Conservation (phyloP, 2,797 vertebrate genomes). For the Triplophysa bombifrons region DNA sequence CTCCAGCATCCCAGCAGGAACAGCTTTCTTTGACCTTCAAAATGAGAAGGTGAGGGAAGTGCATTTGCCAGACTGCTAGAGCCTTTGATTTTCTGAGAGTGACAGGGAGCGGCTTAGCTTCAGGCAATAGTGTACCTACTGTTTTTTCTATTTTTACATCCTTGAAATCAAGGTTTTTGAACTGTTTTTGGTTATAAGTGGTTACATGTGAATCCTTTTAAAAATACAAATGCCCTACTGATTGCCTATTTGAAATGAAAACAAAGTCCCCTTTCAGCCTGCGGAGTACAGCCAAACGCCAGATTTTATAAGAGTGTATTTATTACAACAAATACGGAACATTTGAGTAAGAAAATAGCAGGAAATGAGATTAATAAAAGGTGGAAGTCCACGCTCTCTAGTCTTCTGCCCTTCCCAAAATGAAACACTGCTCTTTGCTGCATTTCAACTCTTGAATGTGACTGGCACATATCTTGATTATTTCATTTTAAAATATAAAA, state of each 20-base stretch:
- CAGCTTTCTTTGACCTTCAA: slow-evolving; percentile 76
- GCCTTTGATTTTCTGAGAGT: slow-evolving; percentile 21
- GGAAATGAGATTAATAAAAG: slow-evolving; percentile 33
- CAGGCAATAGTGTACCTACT: slow-evolving; percentile 26
- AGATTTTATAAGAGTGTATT: slow-evolving; percentile 37
- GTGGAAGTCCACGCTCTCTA: slow-evolving; percentile 7
- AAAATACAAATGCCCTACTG: slow-evolving; percentile 17
- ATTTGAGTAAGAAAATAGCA: background rate
- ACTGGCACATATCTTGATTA: background rate
- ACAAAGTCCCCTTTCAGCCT: slow-evolving; percentile 18
- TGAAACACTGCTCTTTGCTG: background rate
- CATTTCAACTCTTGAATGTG: background rate
- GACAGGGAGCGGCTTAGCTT: background rate
- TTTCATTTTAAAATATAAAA: too few species aligned
- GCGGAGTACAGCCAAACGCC: slow-evolving; percentile 23
- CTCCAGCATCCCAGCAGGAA: slow-evolving; percentile 57
- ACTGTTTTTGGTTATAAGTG: slow-evolving; percentile 16
- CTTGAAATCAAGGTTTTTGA: slow-evolving; percentile 19
- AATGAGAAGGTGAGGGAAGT: slow-evolving; percentile 78
- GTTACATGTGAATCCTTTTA: slow-evolving; percentile 29
- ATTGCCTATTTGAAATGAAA: slow-evolving; percentile 25
- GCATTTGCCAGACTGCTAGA: slow-evolving; percentile 3
- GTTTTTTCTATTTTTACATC: slow-evolving; percentile 28
- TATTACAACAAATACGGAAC: slow-evolving; percentile 20
- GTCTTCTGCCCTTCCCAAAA: slow-evolving; percentile 2